Evolutionary conservation across 2,113 vertebrate species (phyloP).

Genomic region (Chloebia gouldiae): DNA sequence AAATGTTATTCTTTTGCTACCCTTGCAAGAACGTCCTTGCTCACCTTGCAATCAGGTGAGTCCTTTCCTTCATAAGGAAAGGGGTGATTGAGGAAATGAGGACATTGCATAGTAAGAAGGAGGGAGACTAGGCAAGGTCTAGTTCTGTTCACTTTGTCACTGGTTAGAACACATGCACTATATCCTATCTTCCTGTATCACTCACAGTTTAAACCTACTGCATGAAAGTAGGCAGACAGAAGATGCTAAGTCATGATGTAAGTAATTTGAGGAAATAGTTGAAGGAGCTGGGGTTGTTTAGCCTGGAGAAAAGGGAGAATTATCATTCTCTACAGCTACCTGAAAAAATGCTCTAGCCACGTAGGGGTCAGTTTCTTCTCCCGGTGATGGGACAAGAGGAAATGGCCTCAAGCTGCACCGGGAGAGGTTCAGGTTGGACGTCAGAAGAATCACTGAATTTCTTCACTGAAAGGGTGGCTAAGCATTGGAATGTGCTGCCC

Average conservation of each 20-base stretch:
- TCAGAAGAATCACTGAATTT: background rate
- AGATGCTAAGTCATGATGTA: background rate
- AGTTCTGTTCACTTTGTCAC: background rate
- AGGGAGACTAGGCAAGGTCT: background rate
- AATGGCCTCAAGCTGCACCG: background rate
- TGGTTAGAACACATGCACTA: background rate
- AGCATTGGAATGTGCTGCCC: background rate
- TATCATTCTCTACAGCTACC: background rate
- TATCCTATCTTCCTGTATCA: background rate
- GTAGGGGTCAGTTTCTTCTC: background rate
- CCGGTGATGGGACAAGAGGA: background rate
- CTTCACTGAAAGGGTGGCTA: background rate
- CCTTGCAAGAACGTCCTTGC: fast-evolving
- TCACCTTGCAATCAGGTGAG: background rate
- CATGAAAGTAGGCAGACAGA: background rate
- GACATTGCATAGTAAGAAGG: background rate
- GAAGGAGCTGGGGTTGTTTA: background rate
- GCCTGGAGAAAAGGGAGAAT: background rate
- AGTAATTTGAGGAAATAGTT: background rate
- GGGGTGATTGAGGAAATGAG: background rate
- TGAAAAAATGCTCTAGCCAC: background rate
- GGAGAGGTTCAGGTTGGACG: background rate
- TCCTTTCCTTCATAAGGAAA: background rate
- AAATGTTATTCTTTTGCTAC: background rate
- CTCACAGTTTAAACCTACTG: background rate